Conservation (phyloP, 2,797 vertebrate genomes). For the Coilia nasus region DNA sequence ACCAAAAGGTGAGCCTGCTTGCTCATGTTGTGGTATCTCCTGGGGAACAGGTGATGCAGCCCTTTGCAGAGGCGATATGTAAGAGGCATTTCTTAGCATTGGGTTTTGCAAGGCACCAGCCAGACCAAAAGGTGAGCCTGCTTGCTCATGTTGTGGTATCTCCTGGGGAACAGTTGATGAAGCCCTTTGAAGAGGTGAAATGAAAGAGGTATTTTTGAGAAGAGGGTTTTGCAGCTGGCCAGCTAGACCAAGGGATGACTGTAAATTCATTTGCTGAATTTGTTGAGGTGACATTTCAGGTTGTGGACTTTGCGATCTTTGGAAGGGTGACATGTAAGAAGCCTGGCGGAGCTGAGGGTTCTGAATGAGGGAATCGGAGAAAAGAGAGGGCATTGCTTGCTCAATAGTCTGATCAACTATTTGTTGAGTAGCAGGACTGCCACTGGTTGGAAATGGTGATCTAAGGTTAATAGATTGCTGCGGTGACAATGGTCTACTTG, state of each 20-base stretch:
- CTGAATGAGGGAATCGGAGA: constrained; percentile 69
- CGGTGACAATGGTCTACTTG: constrained; percentile 61
- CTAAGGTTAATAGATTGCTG: constrained; percentile 69
- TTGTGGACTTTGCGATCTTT: constrained; percentile 44
- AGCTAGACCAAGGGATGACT: not conserved
- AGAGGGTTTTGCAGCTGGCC: constrained; percentile 33
- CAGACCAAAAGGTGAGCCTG: not conserved
- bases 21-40: constrained; percentile 42
- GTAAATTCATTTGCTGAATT: constrained; percentile 16
- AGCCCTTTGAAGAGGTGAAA: constrained; percentile 48
- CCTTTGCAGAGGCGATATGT: constrained; percentile 47
- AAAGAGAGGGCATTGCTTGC: constrained; percentile 67
- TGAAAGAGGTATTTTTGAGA: constrained; percentile 50
- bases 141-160: constrained; percentile 43
- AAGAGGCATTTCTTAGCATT: constrained; percentile 50
- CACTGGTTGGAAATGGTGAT: constrained; percentile 45
- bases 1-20: constrained; percentile 10
- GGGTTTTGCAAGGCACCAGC: constrained; percentile 31
- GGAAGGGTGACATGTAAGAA: constrained; percentile 51
- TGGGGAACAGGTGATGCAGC: constrained; percentile 41
- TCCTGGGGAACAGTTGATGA: constrained; percentile 40
- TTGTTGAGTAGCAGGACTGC: constrained; percentile 52
- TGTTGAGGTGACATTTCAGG: constrained; percentile 44
- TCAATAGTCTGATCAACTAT: constrained; percentile 66
- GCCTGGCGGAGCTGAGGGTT: constrained; percentile 58